Conservation (phyloP, 2,113 vertebrate genomes). For the Clarias gariepinus region DNA sequence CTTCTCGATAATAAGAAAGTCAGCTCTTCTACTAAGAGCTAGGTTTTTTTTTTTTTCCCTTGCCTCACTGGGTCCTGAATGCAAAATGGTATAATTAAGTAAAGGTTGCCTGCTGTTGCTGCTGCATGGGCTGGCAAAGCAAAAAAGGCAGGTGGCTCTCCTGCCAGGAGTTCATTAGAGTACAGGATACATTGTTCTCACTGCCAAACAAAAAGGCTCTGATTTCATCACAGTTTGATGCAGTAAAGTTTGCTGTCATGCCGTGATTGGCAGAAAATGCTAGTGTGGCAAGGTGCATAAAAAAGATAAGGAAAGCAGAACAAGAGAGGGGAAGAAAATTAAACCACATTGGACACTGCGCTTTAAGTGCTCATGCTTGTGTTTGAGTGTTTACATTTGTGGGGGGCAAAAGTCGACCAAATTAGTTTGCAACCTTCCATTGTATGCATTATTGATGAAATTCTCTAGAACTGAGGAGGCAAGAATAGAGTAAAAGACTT, state of each 20-base stretch:
- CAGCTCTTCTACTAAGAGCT: conserved; percentile 42
- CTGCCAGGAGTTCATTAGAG: conserved; percentile 56
- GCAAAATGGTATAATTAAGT: conserved; percentile 49
- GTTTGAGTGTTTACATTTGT: background rate
- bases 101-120: conserved; percentile 35
- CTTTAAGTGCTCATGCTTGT: background rate
- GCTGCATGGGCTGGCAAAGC: conserved; percentile 30
- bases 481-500: background rate
- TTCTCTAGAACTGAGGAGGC: background rate
- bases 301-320: conserved; percentile 33
- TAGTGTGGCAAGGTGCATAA: conserved; percentile 16
- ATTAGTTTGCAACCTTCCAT: conserved; percentile 26
- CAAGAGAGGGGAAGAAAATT: conserved; percentile 20
- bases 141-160: conserved; percentile 21
- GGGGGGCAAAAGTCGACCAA: background rate
- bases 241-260: conserved; percentile 34
- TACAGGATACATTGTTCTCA: conserved; percentile 34
- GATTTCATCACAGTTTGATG: conserved; percentile 49
- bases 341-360: background rate
- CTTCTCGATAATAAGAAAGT: conserved; percentile 26
- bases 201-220: conserved; percentile 35
- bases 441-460: conserved; percentile 21
- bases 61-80: conserved; percentile 41
- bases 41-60: conserved; percentile 35
- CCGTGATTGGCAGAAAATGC: conserved; percentile 46